phyloP scores from a whole-genome alignment of 2,888 invertebrate genomes.

The Ectemnius cavifrons region DNA sequence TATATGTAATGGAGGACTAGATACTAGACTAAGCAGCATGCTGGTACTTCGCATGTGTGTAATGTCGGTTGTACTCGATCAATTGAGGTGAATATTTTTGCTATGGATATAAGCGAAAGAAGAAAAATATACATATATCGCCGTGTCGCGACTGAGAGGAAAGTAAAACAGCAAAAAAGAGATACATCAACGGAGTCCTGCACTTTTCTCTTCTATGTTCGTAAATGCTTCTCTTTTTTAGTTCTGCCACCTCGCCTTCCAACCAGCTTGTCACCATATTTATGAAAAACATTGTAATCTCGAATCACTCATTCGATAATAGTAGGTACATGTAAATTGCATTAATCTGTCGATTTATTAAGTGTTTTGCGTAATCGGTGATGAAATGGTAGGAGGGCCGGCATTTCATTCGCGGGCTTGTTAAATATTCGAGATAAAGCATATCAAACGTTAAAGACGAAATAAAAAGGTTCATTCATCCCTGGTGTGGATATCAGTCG shows the following conservation, averaged over 20 bases:
- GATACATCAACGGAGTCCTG: background rate
- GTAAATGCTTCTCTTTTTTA: background rate
- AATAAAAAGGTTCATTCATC: too few relatives aligned
- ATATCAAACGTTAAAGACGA: background rate
- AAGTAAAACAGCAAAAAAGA: background rate
- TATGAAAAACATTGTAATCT: background rate
- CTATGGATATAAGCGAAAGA: constrained; percentile 39
- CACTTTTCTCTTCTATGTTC: constrained; percentile 1
- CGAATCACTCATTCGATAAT: background rate
- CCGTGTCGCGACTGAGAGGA: constrained; percentile 6
- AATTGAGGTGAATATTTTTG: constrained; percentile 56
- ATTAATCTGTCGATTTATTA: too few relatives aligned
- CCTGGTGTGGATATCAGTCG: too few relatives aligned
- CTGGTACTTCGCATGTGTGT: constrained; percentile 27
- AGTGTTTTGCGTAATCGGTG: too few relatives aligned
- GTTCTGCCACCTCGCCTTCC: background rate
- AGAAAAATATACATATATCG: constrained; percentile 23
- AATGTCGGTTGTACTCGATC: constrained; percentile 35
- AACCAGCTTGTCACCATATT: background rate
- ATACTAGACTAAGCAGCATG: constrained; percentile 28
- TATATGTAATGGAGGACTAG: constrained; percentile 36
- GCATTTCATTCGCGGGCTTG: background rate
- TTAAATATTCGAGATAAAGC: background rate
- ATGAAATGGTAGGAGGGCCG: too few relatives aligned
- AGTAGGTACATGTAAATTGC: too few relatives aligned